phyloP scores from a whole-genome alignment of 2,797 vertebrate species.

The Rallus crepitans region DNA sequence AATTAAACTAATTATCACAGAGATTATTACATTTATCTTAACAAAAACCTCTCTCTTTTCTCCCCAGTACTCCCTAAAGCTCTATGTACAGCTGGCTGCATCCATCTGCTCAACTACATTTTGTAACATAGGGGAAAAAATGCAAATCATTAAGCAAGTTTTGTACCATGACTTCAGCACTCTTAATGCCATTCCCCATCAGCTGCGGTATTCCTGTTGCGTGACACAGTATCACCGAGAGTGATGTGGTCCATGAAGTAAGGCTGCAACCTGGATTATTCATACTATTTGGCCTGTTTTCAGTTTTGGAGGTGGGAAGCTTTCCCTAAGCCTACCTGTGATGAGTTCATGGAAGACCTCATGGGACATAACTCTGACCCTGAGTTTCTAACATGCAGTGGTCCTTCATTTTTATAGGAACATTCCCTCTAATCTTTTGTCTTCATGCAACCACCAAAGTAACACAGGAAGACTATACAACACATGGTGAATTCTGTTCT shows the following conservation, averaged over 20 bases:
- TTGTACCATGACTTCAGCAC: constrained; percentile 28
- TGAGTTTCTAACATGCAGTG: not conserved
- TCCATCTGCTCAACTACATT: constrained; percentile 65
- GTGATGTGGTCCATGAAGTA: not conserved
- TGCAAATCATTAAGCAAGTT: constrained; percentile 46
- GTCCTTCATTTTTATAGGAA: not conserved
- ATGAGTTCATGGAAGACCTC: not conserved
- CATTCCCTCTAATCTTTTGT: not conserved
- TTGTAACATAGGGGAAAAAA: constrained; percentile 32
- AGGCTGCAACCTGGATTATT: not conserved
- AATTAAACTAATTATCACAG: constrained; percentile 72
- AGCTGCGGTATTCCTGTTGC: not conserved
- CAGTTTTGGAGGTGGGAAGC: not conserved
- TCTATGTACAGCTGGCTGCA: constrained; percentile 62
- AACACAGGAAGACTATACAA: not conserved
- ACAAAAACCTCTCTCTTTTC: constrained; percentile 57
- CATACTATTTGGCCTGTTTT: not conserved
- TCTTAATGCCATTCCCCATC: not conserved
- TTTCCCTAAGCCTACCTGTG: not conserved
- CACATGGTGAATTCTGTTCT: not conserved
- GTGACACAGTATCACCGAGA: not conserved
- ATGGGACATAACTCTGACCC: not conserved
- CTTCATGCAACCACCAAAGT: not conserved
- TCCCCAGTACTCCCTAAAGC: constrained; percentile 63
- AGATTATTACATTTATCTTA: constrained; percentile 72